Conservation (phyloP, 2,888 invertebrate genomes). For the Cephus pygmeus region DNA sequence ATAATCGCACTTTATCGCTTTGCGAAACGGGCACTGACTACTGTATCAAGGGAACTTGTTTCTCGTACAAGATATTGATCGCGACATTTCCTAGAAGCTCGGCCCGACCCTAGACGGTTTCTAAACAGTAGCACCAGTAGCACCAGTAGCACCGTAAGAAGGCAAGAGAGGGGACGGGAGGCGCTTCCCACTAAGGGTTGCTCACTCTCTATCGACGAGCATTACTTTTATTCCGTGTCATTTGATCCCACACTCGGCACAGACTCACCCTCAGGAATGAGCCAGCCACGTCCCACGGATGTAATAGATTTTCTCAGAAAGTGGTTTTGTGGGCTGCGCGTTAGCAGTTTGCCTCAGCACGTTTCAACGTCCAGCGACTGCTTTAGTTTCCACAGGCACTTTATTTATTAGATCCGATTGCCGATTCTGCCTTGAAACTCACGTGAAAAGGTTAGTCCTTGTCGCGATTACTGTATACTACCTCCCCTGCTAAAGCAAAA, state of each 20-base stretch:
- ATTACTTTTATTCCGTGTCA: slow-evolving; percentile 67
- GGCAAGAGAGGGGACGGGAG: slow-evolving; percentile 17
- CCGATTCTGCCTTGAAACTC: neutral
- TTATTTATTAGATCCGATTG: neutral
- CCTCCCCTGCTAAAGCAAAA: neutral
- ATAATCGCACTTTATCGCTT: slow-evolving; percentile 51
- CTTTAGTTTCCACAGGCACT: neutral
- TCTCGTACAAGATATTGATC: slow-evolving; percentile 61
- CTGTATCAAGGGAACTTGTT: slow-evolving; percentile 43
- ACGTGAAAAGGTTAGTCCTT: neutral
- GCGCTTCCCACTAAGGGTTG: neutral
- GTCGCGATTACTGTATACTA: neutral
- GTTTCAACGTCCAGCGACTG: neutral
- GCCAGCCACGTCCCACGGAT: slow-evolving; percentile 40
- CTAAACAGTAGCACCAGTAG: slow-evolving; percentile 23
- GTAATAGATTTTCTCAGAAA: slow-evolving; percentile 62
- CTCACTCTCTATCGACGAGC: slow-evolving; percentile 39
- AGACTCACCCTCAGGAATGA: slow-evolving; percentile 17
- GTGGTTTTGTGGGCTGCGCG: slow-evolving; percentile 42
- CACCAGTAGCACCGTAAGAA: slow-evolving; percentile 3
- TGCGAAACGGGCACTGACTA: slow-evolving; percentile 27
- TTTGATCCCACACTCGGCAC: slow-evolving; percentile 62
- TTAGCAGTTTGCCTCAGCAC: neutral
- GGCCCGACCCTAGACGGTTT: slow-evolving; percentile 22
- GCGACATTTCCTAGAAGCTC: neutral